Evolutionary conservation across 2,797 vertebrate genomes (phyloP).

Genomic region (Tympanoctomys barrerae): DNA sequence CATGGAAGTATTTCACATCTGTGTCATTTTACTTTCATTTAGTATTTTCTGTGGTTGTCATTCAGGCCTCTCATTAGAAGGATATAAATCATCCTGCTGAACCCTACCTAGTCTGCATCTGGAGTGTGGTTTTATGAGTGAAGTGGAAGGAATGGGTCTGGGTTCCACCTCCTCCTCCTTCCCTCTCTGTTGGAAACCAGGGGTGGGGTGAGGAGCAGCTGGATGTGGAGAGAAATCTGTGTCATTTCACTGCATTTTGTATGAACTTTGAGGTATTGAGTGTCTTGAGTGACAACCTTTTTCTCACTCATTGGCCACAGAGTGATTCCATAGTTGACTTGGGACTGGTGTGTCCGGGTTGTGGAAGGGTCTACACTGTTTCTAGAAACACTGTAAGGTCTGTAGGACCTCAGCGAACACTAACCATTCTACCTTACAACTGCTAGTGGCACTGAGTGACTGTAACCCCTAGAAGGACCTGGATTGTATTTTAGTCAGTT

Average conservation of each 20-base stretch:
- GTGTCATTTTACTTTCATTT: conserved; percentile 66
- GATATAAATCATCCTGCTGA: neutral
- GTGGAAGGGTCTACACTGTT: neutral
- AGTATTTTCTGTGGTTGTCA: conserved; percentile 57
- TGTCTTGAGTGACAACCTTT: neutral
- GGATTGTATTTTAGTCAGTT: neutral
- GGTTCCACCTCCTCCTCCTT: neutral
- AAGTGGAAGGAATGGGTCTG: neutral
- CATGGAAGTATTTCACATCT: neutral
- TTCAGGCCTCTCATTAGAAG: conserved; percentile 66
- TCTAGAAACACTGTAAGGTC: neutral
- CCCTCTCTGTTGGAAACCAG: neutral
- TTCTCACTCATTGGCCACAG: neutral
- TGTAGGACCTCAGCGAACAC: neutral
- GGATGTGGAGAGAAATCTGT: neutral
- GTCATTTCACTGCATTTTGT: conserved; percentile 1
- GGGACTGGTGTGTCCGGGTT: neutral
- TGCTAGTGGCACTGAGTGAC: neutral
- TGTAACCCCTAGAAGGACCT: neutral
- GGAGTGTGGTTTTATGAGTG: neutral
- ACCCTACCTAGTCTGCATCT: neutral
- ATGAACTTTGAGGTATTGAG: neutral
- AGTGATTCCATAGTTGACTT: neutral
- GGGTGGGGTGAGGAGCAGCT: neutral
- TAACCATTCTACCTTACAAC: neutral